Conservation (phyloP, 2,797 vertebrate species). For the Acanthornis magna region DNA sequence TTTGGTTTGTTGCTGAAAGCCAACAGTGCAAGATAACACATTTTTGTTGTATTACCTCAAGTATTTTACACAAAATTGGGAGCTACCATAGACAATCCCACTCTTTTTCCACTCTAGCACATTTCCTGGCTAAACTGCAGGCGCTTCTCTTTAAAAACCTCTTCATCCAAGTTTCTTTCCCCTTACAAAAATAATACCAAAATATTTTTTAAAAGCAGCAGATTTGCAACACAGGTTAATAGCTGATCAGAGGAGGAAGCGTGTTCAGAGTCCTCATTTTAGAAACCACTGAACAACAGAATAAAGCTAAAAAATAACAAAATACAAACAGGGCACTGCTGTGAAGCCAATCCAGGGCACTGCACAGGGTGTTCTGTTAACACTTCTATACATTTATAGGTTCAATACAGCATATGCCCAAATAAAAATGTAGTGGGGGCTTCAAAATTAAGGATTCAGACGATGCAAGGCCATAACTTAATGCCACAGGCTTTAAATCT, state of each 20-base stretch:
- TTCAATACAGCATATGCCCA: background rate
- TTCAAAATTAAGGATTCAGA: background rate
- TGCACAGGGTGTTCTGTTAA: background rate
- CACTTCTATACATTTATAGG: background rate
- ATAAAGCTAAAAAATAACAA: background rate
- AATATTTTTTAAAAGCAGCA: background rate
- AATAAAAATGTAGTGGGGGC: background rate
- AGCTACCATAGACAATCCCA: background rate
- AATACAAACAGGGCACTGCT: background rate
- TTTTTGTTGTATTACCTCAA: fast-evolving
- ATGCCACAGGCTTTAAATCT: slow-evolving; percentile 16
- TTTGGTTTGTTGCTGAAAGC: background rate
- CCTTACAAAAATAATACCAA: background rate
- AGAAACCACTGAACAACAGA: background rate
- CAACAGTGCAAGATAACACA: background rate
- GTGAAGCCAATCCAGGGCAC: background rate
- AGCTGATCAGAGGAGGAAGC: background rate
- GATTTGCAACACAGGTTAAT: background rate
- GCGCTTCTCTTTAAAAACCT: background rate
- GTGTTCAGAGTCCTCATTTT: background rate
- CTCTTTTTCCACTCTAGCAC: background rate
- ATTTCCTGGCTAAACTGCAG: background rate
- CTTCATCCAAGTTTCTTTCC: background rate
- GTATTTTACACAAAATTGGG: background rate
- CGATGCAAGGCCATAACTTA: background rate